A percentile compares a stretch with the other conserved stretches of the same genome.
These are phyloP conservation scores for Drosophila mayaguana DNA, from an alignment of 2,888 invertebrate genomes.

Conservation along the genomic window DNA sequence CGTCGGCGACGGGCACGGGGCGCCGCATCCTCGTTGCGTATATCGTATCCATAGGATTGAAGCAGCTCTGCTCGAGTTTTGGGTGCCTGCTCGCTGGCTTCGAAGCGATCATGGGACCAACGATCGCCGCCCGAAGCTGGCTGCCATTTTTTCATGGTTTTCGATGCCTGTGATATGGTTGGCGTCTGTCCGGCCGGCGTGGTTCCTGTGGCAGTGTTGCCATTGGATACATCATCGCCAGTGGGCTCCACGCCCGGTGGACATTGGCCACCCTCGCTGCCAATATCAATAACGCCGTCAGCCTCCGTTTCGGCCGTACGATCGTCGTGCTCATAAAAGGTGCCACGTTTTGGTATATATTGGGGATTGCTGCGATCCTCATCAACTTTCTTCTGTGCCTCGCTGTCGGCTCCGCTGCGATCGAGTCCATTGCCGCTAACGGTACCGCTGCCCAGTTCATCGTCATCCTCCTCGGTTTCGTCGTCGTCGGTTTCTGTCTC, in stretches of 20 bases:
- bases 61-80: slow-evolving; percentile 75
- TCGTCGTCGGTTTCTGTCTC: slow-evolving; percentile 76
- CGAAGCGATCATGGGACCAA: slow-evolving; percentile 93
- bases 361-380: slow-evolving; percentile 98
- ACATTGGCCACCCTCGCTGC: slow-evolving; percentile 42
- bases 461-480: slow-evolving; percentile 71
- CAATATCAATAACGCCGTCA: slow-evolving; percentile 48
- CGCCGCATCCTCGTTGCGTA: slow-evolving; percentile 95
- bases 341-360: slow-evolving; percentile 97
- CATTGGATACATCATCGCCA: slow-evolving; percentile 56
- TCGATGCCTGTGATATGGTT: slow-evolving; percentile 82
- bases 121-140: slow-evolving; percentile 86
- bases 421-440: slow-evolving; percentile 88
- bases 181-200: slow-evolving; percentile 84
- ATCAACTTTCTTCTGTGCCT: slow-evolving; percentile 91
- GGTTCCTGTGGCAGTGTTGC: slow-evolving; percentile 65
- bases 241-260: slow-evolving; percentile 36
- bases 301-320: slow-evolving; percentile 90
- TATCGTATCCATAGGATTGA: slow-evolving; percentile 89
- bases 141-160: slow-evolving; percentile 85
- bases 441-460: slow-evolving; percentile 85
- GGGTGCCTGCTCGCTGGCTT: slow-evolving; percentile 87
- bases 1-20: slow-evolving; percentile 94
- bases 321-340: slow-evolving; percentile 98
- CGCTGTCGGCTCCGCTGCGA: slow-evolving; percentile 86